Evolutionary conservation across 2,888 invertebrate species (phyloP).

Genomic region (Zelleria hepariella): DNA sequence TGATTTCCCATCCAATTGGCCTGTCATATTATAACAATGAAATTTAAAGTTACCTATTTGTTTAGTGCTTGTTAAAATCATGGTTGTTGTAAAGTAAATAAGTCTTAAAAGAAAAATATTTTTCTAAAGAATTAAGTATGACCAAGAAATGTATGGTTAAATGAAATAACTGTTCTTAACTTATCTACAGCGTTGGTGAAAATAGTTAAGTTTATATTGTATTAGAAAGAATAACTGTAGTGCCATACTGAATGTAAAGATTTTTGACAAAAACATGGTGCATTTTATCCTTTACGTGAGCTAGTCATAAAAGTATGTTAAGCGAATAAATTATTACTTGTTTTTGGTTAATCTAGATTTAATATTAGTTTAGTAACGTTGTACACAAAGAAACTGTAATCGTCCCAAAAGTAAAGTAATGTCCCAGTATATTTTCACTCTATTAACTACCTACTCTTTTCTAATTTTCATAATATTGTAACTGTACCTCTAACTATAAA

Average conservation of each 20-base stretch:
- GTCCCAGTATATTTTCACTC: neutral
- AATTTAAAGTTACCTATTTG: neutral
- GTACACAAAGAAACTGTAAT: neutral
- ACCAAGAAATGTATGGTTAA: slow-evolving; percentile 47
- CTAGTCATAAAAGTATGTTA: slow-evolving; percentile 39
- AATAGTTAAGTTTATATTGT: neutral
- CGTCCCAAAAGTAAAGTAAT: neutral
- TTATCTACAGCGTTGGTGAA: slow-evolving; percentile 8
- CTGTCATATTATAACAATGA: neutral
- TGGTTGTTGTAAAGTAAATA: slow-evolving; percentile 28
- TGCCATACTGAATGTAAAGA: slow-evolving; percentile 36
- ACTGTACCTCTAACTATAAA: neutral
- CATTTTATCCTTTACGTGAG: slow-evolving; percentile 52
- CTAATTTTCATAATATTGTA: neutral
- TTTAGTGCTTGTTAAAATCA: slow-evolving; percentile 21
- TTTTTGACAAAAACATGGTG: slow-evolving; percentile 39
- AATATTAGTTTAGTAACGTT: neutral
- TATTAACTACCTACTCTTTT: neutral
- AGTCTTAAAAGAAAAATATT: slow-evolving; percentile 45
- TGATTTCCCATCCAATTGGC: neutral
- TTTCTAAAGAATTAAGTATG: slow-evolving; percentile 43
- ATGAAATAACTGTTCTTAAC: neutral
- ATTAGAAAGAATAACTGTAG: slow-evolving; percentile 24
- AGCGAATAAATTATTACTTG: neutral
- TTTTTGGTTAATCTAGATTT: neutral